These are phyloP conservation scores for Antheraea assamensis DNA, from an alignment of 2,888 invertebrate genomes.

Conservation along the genomic window DNA sequence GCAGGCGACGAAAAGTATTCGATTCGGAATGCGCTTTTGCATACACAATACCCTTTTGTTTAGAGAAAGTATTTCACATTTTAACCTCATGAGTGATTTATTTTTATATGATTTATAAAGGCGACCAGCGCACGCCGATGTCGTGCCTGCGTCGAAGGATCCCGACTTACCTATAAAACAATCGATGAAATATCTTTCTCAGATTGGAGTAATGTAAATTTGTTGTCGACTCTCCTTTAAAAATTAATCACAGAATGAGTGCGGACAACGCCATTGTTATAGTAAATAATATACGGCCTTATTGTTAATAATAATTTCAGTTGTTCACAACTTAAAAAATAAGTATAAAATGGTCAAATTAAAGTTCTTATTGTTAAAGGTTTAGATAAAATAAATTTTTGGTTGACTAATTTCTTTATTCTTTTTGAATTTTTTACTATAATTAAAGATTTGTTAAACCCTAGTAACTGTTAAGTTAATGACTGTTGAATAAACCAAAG, in stretches of 20 bases:
- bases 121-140: slow-evolving; percentile 48
- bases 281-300: not conserved
- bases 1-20: slow-evolving; percentile 80
- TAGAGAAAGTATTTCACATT: slow-evolving; percentile 82
- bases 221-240: slow-evolving; percentile 10
- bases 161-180: slow-evolving; percentile 21
- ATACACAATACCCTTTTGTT: slow-evolving; percentile 81
- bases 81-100: slow-evolving; percentile 75
- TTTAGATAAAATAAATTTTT: not conserved
- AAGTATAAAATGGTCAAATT: not conserved
- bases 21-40: slow-evolving; percentile 77
- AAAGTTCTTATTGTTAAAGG: not conserved
- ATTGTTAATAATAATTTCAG: not conserved
- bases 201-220: slow-evolving; percentile 21
- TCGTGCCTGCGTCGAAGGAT: slow-evolving; percentile 47
- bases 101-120: slow-evolving; percentile 78
- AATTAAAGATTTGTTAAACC: not conserved
- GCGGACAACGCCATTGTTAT: slow-evolving; percentile 6
- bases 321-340: not conserved
- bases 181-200: slow-evolving; percentile 22
- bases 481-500: slow-evolving; percentile 26
- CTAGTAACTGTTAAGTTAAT: slow-evolving; percentile 10
- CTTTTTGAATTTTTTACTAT: not conserved
- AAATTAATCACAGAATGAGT: slow-evolving; percentile 19
- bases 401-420: not conserved